phyloP scores from a whole-genome alignment of 2,888 invertebrate genomes.

The Cybosia mesomella region DNA sequence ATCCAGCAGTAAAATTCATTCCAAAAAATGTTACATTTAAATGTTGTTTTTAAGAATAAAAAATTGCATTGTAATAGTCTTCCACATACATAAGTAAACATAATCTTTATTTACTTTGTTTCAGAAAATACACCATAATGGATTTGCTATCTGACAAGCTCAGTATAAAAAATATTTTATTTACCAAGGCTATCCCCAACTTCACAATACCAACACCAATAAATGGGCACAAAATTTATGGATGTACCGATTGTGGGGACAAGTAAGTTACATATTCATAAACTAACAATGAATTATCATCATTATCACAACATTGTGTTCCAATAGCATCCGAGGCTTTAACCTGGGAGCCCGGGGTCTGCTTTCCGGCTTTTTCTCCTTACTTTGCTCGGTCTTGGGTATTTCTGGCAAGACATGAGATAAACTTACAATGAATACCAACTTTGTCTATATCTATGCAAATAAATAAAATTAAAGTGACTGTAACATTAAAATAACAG shows the following conservation, averaged over 20 bases:
- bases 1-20: too few relatives aligned
- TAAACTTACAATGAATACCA: too few relatives aligned
- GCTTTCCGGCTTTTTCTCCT: neutral
- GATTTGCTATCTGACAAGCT: slow-evolving; percentile 64
- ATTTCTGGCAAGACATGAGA: too few relatives aligned
- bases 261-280: slow-evolving; percentile 73
- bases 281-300: neutral
- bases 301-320: neutral
- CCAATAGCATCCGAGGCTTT: neutral
- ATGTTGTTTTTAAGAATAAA: too few relatives aligned
- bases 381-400: neutral
- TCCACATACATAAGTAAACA: neutral
- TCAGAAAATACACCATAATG: slow-evolving; percentile 42
- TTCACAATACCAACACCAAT: slow-evolving; percentile 65
- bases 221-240: slow-evolving; percentile 75
- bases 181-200: slow-evolving; percentile 74
- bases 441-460: too few relatives aligned
- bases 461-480: too few relatives aligned
- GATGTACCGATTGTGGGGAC: slow-evolving; percentile 86
- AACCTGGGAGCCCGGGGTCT: too few relatives aligned
- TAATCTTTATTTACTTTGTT: slow-evolving; percentile 20
- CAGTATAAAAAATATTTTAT: slow-evolving; percentile 77
- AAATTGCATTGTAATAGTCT: too few relatives aligned
- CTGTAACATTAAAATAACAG: too few relatives aligned
- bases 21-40: too few relatives aligned